These are phyloP conservation scores for Drosophila kambysellisi DNA, from an alignment of 2,888 invertebrate species.

Conservation along the genomic window DNA sequence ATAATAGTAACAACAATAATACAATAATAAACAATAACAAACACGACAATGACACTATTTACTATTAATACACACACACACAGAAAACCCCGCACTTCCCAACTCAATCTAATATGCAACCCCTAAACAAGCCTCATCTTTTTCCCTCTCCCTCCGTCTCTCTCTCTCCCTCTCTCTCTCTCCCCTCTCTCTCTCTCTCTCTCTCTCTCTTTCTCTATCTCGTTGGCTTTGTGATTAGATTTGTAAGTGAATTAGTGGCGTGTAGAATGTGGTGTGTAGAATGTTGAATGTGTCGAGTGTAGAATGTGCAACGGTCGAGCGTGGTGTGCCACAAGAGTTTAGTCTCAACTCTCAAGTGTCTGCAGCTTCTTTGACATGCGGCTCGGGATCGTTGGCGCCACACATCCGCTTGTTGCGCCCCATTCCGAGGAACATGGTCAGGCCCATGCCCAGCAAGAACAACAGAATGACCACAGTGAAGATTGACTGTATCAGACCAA, in stretches of 20 bases:
- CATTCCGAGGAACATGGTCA: conserved; percentile 58
- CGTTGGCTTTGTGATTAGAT: conserved; percentile 60
- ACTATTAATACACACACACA: conserved; percentile 41
- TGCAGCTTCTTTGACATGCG: conserved; percentile 33
- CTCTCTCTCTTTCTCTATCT: not conserved
- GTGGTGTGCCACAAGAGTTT: conserved; percentile 43
- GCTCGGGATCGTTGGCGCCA: conserved; percentile 33
- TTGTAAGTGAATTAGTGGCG: conserved; percentile 70
- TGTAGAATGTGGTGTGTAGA: conserved; percentile 28
- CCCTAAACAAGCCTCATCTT: conserved; percentile 5
- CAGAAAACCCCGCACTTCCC: not conserved
- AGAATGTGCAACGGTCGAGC: conserved; percentile 12
- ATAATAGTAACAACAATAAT: conserved; percentile 24
- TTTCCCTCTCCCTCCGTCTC: not conserved
- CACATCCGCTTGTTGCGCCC: conserved; percentile 37
- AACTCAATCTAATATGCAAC: conserved; percentile 6
- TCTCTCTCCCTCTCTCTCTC: not conserved
- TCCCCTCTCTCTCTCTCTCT: too few species aligned
- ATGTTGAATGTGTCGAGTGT: conserved; percentile 4
- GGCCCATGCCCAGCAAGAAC: conserved; percentile 35
- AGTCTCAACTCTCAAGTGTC: conserved; percentile 3
- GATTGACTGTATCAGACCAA: conserved; percentile 39
- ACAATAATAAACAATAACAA: conserved; percentile 57
- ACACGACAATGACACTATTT: conserved; percentile 76
- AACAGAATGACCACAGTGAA: conserved; percentile 44